Evolutionary conservation across 1,140 invertebrate species (phyloP).

Genomic region (Coenobita brevimanus): DNA sequence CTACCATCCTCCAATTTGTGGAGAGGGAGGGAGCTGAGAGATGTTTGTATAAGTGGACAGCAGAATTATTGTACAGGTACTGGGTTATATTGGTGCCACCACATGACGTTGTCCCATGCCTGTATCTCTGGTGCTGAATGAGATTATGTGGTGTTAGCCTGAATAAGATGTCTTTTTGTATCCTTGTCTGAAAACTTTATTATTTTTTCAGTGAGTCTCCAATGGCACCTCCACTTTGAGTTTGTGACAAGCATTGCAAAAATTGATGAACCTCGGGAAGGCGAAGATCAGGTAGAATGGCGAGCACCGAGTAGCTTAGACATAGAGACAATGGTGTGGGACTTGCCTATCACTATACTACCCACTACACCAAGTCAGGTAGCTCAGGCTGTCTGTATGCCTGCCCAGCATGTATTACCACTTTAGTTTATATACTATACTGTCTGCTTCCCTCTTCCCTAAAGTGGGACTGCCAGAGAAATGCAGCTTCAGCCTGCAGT

Average conservation of each 20-base stretch:
- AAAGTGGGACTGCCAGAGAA: no score
- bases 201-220: slow-evolving; percentile 80
- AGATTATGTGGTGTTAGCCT: no score
- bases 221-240: slow-evolving; percentile 96
- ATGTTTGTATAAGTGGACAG: no score
- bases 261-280: slow-evolving; percentile 69
- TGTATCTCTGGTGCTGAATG: no score
- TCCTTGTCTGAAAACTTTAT: no score
- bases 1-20: no score
- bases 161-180: no score
- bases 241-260: slow-evolving; percentile 77
- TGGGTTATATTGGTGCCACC: background rate
- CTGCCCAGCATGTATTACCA: slow-evolving; percentile 41
- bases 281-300: slow-evolving; percentile 80
- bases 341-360: slow-evolving; percentile 93
- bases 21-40: no score
- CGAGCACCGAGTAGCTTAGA: slow-evolving; percentile 87
- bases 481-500: no score
- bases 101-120: no score
- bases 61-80: background rate
- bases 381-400: slow-evolving; percentile 70
- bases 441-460: no score
- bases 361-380: slow-evolving; percentile 90
- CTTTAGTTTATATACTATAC: slow-evolving; percentile 16
- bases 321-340: slow-evolving; percentile 99